Evolutionary conservation across 2,113 vertebrate genomes (phyloP), one percentile per base, ranked within the genome.

Genomic region (Porphyrio hochstetteri): DNA sequence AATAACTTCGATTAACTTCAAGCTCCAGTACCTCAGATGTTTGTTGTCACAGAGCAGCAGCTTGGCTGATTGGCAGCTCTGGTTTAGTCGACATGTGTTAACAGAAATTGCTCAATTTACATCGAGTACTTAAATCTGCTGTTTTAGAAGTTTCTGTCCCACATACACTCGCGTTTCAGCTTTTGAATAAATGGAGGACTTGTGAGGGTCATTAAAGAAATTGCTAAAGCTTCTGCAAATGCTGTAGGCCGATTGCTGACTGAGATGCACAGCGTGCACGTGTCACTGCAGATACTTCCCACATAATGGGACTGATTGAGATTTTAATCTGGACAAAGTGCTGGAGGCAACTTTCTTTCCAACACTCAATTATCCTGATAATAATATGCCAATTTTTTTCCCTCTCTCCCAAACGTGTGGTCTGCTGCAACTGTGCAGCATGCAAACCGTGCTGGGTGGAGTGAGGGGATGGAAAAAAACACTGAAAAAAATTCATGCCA

Each of bases 41-140:
- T 96, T 96, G 93, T 95, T 96, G 96, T 94, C 92, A 93, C 70
- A 94, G 93, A 92, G 92, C 91, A 94, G 95, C 95, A 96, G 92
- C 93, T 92, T 91, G 91, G 93, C 92, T 91, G 86, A 96, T 94
- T 92, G 95, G 95, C 93, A 93, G 95, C 86, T 86, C 96, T 89
- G 78, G 88, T 89, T 81, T 92, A 89, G 92, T 81, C 50, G 88
- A 87, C 92, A 95, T 87, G 93, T 94, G 83, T 95, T 92, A 94
- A 90, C 88, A 94, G 77, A 94, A 96, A 93, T 96, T 88, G 93
- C 95, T 96, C 93, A 84, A 91, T 96, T 94, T 94, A 82, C 91
- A 96, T 78, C 75, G 92, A 95, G 89, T 86, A 59, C 90, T 96
- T 95, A 86, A 95, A 89, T 95, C 87, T 95, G 95, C 95, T 86